phyloP scores from a whole-genome alignment of 2,797 vertebrate species.

The Masticophis lateralis region DNA sequence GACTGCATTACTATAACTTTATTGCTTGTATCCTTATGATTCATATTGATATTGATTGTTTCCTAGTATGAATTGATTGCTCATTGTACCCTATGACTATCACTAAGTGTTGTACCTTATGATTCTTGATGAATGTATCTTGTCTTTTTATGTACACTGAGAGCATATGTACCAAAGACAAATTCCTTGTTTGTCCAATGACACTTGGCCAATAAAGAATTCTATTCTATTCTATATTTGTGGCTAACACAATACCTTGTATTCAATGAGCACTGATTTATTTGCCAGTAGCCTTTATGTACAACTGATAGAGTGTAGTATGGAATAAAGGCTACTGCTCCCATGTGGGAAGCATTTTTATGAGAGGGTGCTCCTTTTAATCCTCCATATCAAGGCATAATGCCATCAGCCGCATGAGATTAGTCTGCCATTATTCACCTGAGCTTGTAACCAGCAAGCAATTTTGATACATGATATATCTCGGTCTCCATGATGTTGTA shows the following conservation, averaged over 20 bases:
- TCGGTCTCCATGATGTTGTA: neutral
- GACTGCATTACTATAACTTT: too few species aligned
- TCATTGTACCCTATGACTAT: too few species aligned
- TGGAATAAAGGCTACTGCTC: neutral
- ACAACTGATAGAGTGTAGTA: neutral
- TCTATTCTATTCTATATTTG: neutral
- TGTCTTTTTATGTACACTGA: too few species aligned
- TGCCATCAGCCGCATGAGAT: neutral
- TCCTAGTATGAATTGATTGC: too few species aligned
- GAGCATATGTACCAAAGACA: too few species aligned
- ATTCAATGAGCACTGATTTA: neutral
- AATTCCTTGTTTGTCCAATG: too few species aligned
- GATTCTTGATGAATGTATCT: too few species aligned
- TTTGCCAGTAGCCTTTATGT: neutral
- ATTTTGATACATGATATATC: neutral
- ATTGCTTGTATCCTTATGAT: too few species aligned
- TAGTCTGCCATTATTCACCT: neutral
- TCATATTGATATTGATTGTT: too few species aligned
- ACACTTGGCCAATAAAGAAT: too few species aligned
- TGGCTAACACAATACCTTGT: neutral
- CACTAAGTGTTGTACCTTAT: too few species aligned
- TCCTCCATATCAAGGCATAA: neutral
- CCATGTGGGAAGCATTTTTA: neutral
- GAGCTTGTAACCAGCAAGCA: neutral
- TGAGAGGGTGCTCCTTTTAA: neutral